Percentiles rank a stretch among this genome's conserved stretches.
Evolutionary conservation across 2,113 vertebrate genomes (phyloP).

Genomic region (Ranitomeya variabilis): DNA sequence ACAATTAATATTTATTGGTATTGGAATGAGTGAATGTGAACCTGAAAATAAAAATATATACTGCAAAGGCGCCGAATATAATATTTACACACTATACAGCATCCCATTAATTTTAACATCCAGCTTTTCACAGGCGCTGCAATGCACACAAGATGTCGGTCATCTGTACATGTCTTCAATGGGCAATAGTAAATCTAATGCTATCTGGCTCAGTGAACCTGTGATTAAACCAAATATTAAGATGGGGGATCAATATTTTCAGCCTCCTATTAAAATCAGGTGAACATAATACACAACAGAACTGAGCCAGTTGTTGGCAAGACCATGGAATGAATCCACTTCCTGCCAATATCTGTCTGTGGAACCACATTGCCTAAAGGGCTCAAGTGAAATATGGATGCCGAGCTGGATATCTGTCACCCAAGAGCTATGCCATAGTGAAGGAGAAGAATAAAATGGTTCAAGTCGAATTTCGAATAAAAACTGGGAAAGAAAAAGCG

Average conservation of each 20-base stretch:
- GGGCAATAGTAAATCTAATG: neutral
- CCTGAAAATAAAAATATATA: too few species aligned
- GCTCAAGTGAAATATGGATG: too few species aligned
- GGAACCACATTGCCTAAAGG: neutral
- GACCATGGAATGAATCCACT: neutral
- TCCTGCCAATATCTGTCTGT: neutral
- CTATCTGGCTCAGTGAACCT: neutral
- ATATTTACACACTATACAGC: too few species aligned
- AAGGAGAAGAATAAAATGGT: neutral
- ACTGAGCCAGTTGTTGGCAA: neutral
- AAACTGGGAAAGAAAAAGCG: too few species aligned
- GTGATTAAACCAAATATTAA: conserved; percentile 3
- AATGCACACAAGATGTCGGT: neutral
- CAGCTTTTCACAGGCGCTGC: neutral
- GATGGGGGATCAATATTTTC: neutral
- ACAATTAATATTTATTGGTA: too few species aligned
- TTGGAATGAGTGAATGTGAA: too few species aligned
- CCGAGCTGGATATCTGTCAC: neutral
- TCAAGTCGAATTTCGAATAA: neutral
- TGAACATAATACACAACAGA: neutral
- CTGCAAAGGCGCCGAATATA: too few species aligned
- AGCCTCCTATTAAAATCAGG: neutral
- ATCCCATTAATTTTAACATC: too few species aligned
- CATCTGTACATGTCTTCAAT: neutral
- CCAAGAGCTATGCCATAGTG: neutral